A percentile compares a stretch with the other conserved stretches of the same genome.
Conservation (phyloP, 1,140 invertebrate genomes). For the Heterodera carotae region DNA sequence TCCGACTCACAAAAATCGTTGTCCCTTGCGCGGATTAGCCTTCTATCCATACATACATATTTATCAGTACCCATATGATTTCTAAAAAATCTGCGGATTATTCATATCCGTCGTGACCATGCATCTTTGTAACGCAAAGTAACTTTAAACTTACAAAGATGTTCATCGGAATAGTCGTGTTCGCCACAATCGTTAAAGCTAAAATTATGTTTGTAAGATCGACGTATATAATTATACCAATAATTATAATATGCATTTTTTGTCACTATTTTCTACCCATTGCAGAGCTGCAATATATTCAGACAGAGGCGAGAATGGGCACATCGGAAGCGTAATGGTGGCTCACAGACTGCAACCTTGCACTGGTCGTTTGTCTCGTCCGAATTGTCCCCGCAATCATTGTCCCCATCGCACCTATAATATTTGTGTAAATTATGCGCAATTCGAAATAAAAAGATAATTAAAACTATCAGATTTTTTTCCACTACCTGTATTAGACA, state of each 20-base stretch:
- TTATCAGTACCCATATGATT: no score
- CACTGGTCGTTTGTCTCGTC: constrained; percentile 62
- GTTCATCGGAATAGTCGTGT: constrained; percentile 58
- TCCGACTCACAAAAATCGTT: no score
- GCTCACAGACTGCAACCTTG: constrained; percentile 58
- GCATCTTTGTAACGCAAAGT: not conserved
- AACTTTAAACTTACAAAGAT: constrained; percentile 24
- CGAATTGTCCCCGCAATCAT: constrained; percentile 63
- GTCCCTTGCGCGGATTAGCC: no score
- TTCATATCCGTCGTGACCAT: no score
- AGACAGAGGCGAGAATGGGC: constrained; percentile 60
- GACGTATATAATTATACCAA: no score
- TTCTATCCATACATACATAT: no score
- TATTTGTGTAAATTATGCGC: not conserved
- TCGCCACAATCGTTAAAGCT: constrained; percentile 59
- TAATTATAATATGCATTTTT: not conserved
- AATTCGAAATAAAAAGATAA: not conserved
- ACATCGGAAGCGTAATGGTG: constrained; percentile 62
- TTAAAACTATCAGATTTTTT: not conserved
- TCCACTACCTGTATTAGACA: constrained; percentile 37
- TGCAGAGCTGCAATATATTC: constrained; percentile 61
- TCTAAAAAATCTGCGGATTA: no score
- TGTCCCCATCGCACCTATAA: constrained; percentile 45
- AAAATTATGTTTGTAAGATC: no score
- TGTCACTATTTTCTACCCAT: constrained; percentile 34